These are phyloP conservation scores for Cyanoliseus patagonus DNA, from an alignment of 2,113 vertebrate species.

Conservation along the genomic window DNA sequence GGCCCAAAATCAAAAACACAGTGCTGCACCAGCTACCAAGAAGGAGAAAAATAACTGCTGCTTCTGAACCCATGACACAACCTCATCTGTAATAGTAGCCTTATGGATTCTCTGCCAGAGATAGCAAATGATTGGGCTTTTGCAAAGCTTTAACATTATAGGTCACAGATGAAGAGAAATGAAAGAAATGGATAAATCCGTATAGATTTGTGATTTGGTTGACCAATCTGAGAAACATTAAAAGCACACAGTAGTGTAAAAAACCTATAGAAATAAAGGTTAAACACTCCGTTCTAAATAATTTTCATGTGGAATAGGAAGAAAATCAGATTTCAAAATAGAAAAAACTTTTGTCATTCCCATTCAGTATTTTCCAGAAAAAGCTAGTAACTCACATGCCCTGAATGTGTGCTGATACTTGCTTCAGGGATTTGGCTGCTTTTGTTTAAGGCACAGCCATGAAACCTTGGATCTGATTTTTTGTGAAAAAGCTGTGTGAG, in stretches of 20 bases:
- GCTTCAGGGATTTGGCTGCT: accelerated
- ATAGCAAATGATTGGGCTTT: neutral
- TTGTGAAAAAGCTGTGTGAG: neutral
- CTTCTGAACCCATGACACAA: neutral
- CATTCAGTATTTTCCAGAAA: neutral
- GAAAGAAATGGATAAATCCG: neutral
- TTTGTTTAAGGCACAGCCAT: accelerated
- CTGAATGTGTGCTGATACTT: neutral
- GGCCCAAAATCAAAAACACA: no score
- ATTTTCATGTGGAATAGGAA: neutral
- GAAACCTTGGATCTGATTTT: neutral
- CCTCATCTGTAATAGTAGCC: neutral
- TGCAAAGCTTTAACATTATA: neutral
- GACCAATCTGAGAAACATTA: neutral
- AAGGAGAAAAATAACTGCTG: no score
- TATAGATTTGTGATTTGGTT: neutral
- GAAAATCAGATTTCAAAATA: neutral
- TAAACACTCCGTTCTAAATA: neutral
- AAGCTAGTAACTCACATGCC: neutral
- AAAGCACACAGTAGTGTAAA: neutral
- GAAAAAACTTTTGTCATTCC: neutral
- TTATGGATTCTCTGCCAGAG: neutral
- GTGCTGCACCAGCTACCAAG: no score
- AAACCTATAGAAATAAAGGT: neutral
- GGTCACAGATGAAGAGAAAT: neutral